These are phyloP conservation scores for Nematolebias whitei DNA, from an alignment of 2,113 vertebrate species.

Conservation along the genomic window DNA sequence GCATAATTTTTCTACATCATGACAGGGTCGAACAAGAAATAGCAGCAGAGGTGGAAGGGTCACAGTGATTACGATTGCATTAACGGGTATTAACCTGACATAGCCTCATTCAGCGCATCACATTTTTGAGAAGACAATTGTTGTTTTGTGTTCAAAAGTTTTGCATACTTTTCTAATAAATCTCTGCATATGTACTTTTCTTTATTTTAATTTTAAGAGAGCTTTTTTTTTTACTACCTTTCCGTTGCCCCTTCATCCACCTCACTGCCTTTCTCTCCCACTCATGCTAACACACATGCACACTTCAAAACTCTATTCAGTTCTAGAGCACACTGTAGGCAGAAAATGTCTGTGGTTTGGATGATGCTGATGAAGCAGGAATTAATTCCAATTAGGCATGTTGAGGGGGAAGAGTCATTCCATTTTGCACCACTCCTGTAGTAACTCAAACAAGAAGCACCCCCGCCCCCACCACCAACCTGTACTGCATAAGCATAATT, in stretches of 20 bases:
- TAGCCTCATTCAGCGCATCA: slow-evolving; percentile 3
- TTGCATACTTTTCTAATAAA: slow-evolving; percentile 26
- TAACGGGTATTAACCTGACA: slow-evolving; percentile 51
- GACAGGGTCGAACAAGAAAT: slow-evolving; percentile 51
- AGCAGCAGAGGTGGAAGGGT: slow-evolving; percentile 51
- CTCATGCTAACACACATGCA: slow-evolving; percentile 5
- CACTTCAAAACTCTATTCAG: slow-evolving; percentile 31
- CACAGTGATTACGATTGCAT: slow-evolving; percentile 53
- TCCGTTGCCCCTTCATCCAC: slow-evolving; percentile 8
- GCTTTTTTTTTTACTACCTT: slow-evolving; percentile 2
- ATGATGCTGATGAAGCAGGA: slow-evolving; percentile 79
- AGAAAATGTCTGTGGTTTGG: slow-evolving; percentile 54
- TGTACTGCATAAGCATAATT: slow-evolving; percentile 27
- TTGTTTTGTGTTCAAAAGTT: background rate
- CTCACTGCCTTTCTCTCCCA: background rate
- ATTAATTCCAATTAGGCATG: slow-evolving; percentile 80
- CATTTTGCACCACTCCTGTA: slow-evolving; percentile 64
- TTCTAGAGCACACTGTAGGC: slow-evolving; percentile 58
- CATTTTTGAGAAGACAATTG: slow-evolving; percentile 13
- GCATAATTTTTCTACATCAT: slow-evolving; percentile 64
- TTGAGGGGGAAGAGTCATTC: slow-evolving; percentile 60
- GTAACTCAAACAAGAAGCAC: slow-evolving; percentile 53
- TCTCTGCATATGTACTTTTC: slow-evolving; percentile 4
- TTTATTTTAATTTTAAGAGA: slow-evolving; percentile 16
- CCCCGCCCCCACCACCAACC: slow-evolving; percentile 11